Evolutionary conservation across 2,797 vertebrate genomes (phyloP), one percentile per base, ranked within the genome.

Genomic region (Enteromius thamalakanensis): DNA sequence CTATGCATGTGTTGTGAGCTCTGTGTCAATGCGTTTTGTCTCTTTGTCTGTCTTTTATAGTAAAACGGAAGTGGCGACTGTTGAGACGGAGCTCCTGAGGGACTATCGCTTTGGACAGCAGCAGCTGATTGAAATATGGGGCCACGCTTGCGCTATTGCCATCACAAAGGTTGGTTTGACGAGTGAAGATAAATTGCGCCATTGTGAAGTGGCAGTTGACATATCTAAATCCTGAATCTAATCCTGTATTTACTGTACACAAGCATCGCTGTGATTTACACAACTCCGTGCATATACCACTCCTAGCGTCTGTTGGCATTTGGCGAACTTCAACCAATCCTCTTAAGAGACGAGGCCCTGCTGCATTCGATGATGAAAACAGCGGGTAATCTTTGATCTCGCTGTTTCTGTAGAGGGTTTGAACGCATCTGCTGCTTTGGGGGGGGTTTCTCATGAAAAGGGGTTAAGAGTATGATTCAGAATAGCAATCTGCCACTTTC

Each of bases 111-210:
- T 99, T 23, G 97, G 97, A 84, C 93, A 95, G 74, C 97, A 97
- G 93, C 98, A 99, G 93, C 94, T 99, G 84, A 95, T 97, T 37
- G 98, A 99, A 93, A 96, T 99, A 67, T 97, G 96, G 92, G 98
- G 98, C 64, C 95, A 98, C 1, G 97, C 96, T 0, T 97, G 96
- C 1, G 98, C 98, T 8, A 81, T 97, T 69, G 97, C 97, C 7
- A 94, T 99, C 69, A 93, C 97, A 45, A 99, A 97, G 97, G 98
- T 99, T 75, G 65, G 80, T 65, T 17, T 3, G n/a, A 53, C 58
- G 26, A n/a, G 1, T 9, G 7, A 67, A 49, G 32, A 62, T 12
- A 4, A 81, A 37, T 37, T 19, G 42, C n/a, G 29, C 65, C 26
- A 21, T 37, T 45, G 51, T 42, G 37, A 70, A 72, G 29, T 26